These are phyloP conservation scores for Mycalesis mineus DNA, from an alignment of 2,888 invertebrate genomes.

Conservation along the genomic window DNA sequence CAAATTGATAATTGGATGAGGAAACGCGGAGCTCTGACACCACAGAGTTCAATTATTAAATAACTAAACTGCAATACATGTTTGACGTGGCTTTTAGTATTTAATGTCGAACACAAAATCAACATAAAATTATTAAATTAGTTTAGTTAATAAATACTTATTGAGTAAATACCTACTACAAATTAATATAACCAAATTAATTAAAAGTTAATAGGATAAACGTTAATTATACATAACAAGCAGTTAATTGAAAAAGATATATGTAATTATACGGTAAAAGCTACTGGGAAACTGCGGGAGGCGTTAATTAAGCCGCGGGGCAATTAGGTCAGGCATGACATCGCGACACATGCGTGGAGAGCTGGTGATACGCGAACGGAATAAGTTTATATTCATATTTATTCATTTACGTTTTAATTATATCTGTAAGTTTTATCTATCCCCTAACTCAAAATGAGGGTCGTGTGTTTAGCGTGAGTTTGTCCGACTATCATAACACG, in stretches of 20 bases:
- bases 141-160: background rate
- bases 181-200: background rate
- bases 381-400: too few relatives aligned
- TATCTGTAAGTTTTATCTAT: too few relatives aligned
- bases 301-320: slow-evolving; percentile 53
- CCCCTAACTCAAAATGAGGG: too few relatives aligned
- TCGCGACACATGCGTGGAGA: slow-evolving; percentile 18
- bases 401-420: too few relatives aligned
- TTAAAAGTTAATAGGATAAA: background rate
- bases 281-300: slow-evolving; percentile 31
- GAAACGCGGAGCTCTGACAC: too few relatives aligned
- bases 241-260: background rate
- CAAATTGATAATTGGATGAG: background rate
- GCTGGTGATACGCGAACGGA: background rate
- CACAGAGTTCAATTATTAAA: too few relatives aligned
- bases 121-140: too few relatives aligned
- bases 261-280: background rate
- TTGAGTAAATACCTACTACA: background rate
- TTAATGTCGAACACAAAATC: too few relatives aligned
- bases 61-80: too few relatives aligned
- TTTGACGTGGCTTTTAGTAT: too few relatives aligned
- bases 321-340: slow-evolving; percentile 47
- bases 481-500: too few relatives aligned
- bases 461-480: too few relatives aligned
- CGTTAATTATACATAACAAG: background rate